These are phyloP conservation scores for Apteryx mantelli DNA, from an alignment of 2,113 vertebrate genomes.

Conservation along the genomic window DNA sequence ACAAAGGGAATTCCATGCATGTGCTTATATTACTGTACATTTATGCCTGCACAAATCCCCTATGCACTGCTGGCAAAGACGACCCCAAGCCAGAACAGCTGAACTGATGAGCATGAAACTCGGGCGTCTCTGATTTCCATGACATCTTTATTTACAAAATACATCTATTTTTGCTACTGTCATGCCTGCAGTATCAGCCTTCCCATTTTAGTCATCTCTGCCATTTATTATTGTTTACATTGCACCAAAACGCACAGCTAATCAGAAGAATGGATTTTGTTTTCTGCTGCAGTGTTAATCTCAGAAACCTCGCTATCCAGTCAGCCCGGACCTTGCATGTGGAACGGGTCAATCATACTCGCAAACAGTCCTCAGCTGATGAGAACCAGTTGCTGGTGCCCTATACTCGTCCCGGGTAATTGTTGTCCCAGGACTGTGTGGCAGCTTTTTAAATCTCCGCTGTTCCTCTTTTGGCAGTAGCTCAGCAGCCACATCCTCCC, in stretches of 20 bases:
- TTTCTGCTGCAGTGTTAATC: neutral
- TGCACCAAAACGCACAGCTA: neutral
- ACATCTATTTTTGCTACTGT: constrained; percentile 15
- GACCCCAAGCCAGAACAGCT: constrained; percentile 51
- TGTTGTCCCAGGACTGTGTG: neutral
- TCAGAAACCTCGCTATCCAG: constrained; percentile 8
- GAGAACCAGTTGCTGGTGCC: constrained; percentile 7
- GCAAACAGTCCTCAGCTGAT: neutral
- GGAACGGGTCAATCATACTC: neutral
- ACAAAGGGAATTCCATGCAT: constrained; percentile 10
- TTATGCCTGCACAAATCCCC: constrained; percentile 11
- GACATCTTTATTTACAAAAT: constrained; percentile 54
- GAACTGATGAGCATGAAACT: constrained; percentile 9
- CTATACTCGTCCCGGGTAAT: rapidly evolving
- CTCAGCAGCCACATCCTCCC: constrained; percentile 48
- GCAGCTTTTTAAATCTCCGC: constrained; percentile 14
- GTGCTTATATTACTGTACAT: constrained; percentile 21
- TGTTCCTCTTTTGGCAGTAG: constrained; percentile 20
- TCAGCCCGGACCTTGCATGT: neutral
- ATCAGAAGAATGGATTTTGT: neutral
- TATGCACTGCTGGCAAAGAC: neutral
- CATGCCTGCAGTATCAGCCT: neutral
- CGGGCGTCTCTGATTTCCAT: constrained; percentile 34
- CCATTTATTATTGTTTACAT: constrained; percentile 5
- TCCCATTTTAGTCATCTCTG: constrained; percentile 6